These are phyloP conservation scores for Neolamprologus tretocephalus DNA, from an alignment of 2,113 vertebrate genomes.

Conservation along the genomic window DNA sequence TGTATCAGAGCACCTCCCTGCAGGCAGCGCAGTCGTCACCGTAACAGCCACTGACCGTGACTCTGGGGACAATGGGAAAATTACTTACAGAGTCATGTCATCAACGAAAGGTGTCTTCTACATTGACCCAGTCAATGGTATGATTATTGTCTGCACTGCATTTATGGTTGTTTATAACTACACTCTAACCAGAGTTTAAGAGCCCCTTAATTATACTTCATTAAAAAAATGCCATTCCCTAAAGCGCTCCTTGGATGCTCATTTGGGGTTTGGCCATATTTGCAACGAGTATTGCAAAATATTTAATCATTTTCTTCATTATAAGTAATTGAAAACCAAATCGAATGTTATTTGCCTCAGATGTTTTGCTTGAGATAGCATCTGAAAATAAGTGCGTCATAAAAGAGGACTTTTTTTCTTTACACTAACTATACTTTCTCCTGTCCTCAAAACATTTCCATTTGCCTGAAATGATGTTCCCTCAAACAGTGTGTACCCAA, in stretches of 20 bases:
- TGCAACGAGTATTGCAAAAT: neutral
- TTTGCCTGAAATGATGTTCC: neutral
- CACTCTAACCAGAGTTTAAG: neutral
- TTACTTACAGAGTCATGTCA: conserved; percentile 80
- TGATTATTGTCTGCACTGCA: neutral
- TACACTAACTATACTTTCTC: neutral
- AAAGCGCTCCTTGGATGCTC: neutral
- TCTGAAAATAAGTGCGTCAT: neutral
- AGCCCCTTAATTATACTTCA: neutral
- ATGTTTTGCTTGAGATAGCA: conserved; percentile 18
- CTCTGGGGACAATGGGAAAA: conserved; percentile 83
- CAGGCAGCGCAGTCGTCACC: conserved; percentile 81
- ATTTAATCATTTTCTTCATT: conserved; percentile 27
- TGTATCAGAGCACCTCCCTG: conserved; percentile 79
- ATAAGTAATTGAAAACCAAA: conserved; percentile 5
- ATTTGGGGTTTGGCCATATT: neutral
- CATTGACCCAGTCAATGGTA: conserved; percentile 89
- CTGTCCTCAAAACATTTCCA: neutral
- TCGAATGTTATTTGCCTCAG: conserved; percentile 5
- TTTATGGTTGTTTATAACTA: neutral
- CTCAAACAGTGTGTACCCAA: neutral
- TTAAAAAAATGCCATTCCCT: neutral
- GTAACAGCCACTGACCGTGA: conserved; percentile 87
- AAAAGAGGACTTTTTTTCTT: neutral
- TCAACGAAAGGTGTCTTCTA: conserved; percentile 73